Percentiles rank a stretch among this genome's conserved stretches.
phyloP scores from a whole-genome alignment of 2,113 vertebrate genomes.

The Platichthys stellatus region DNA sequence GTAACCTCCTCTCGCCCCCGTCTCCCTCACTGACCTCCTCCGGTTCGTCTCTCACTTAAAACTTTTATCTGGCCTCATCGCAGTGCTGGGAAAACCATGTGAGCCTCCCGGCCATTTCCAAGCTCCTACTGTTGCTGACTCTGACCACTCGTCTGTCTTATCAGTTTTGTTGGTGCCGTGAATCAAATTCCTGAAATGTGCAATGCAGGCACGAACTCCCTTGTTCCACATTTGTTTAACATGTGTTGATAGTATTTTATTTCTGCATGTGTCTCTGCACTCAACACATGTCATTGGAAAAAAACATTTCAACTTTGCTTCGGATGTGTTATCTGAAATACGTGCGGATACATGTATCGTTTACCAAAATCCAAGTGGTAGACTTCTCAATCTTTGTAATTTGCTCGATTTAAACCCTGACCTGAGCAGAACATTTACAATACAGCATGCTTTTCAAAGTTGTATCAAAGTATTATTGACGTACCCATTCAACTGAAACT shows the following conservation, averaged over 20 bases:
- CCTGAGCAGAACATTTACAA: neutral
- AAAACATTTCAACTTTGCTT: neutral
- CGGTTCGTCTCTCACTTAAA: conserved; percentile 53
- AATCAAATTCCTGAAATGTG: neutral
- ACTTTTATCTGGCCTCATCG: conserved; percentile 40
- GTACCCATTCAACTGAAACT: neutral
- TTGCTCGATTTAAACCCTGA: neutral
- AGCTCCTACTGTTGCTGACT: conserved; percentile 1
- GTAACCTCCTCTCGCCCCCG: conserved; percentile 25
- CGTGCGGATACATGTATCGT: neutral
- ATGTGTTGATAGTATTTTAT: neutral
- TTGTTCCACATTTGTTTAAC: neutral
- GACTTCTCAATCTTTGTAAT: neutral
- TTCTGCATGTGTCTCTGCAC: neutral
- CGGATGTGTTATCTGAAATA: neutral
- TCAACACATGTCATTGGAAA: neutral
- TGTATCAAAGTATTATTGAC: neutral
- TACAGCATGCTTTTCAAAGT: neutral
- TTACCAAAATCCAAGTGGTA: neutral
- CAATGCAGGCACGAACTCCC: neutral
- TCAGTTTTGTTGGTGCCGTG: neutral
- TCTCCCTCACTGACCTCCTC: conserved; percentile 42
- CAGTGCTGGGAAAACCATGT: neutral
- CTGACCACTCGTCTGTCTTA: conserved; percentile 1
- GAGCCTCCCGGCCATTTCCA: conserved; percentile 29